Percentiles rank a stretch among this genome's conserved stretches.
Evolutionary conservation across 2,888 invertebrate species (phyloP).

Genomic region (Papilio protenor): DNA sequence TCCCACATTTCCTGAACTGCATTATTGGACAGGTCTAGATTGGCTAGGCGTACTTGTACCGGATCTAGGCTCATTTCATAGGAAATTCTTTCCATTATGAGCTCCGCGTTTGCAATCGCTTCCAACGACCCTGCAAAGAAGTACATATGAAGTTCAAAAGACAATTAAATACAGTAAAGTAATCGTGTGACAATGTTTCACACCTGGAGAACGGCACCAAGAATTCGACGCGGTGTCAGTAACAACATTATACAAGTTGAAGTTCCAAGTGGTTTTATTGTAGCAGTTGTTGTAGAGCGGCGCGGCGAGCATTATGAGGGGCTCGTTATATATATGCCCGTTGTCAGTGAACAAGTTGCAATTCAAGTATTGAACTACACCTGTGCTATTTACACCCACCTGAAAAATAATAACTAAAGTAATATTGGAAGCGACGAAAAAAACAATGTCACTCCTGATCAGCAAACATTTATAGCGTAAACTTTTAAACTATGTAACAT

Average conservation of each 20-base stretch:
- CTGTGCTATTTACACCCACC: slow-evolving; percentile 81
- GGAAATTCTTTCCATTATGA: slow-evolving; percentile 87
- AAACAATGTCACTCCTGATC: too few relatives aligned
- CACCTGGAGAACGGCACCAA: slow-evolving; percentile 59
- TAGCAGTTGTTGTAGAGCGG: slow-evolving; percentile 75
- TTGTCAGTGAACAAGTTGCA: slow-evolving; percentile 76
- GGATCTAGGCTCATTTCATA: slow-evolving; percentile 81
- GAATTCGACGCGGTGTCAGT: slow-evolving; percentile 57
- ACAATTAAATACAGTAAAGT: not conserved
- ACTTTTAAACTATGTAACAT: too few relatives aligned
- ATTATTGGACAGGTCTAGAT: slow-evolving; percentile 65
- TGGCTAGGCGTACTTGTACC: slow-evolving; percentile 79
- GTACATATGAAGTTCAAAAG: not conserved
- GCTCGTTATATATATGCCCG: slow-evolving; percentile 82
- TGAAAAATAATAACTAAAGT: slow-evolving; percentile 31
- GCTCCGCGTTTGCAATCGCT: slow-evolving; percentile 81
- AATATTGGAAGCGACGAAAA: not conserved
- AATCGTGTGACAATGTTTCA: not conserved
- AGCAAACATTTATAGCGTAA: too few relatives aligned
- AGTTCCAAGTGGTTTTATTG: slow-evolving; percentile 64
- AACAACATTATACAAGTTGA: slow-evolving; percentile 57
- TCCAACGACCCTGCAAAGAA: slow-evolving; percentile 76
- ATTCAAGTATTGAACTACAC: slow-evolving; percentile 85
- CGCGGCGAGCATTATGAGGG: slow-evolving; percentile 48
- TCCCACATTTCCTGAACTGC: slow-evolving; percentile 76